These are phyloP conservation scores for Fulmarus glacialis DNA, from an alignment of 2,113 vertebrate species.

Conservation along the genomic window DNA sequence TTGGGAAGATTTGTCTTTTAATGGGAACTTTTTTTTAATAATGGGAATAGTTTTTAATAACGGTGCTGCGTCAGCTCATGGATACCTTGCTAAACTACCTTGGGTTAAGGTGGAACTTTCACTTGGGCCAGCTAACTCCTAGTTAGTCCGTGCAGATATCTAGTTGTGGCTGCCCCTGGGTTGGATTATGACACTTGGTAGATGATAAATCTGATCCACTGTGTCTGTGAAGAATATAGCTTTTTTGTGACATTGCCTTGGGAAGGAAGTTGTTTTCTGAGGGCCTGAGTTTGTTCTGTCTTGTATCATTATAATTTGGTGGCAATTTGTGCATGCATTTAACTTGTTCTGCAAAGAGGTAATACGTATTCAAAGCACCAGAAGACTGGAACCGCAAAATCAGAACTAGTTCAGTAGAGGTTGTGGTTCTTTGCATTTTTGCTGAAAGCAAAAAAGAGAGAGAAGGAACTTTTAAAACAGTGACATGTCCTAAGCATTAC, in stretches of 20 bases:
- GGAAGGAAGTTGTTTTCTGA: not conserved
- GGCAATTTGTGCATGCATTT: not conserved
- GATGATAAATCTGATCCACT: not conserved
- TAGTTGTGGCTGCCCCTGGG: not conserved
- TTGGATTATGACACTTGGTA: not conserved
- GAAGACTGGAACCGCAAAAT: not conserved
- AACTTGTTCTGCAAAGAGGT: not conserved
- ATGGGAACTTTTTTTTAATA: not conserved
- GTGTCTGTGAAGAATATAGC: not conserved
- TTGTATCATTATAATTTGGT: not conserved
- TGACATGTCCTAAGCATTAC: not conserved
- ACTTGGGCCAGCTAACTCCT: not conserved
- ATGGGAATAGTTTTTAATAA: not conserved
- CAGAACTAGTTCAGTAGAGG: not conserved
- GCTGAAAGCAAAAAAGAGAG: not conserved
- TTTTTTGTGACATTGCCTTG: not conserved
- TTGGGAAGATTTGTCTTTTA: not conserved
- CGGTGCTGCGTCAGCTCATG: not conserved
- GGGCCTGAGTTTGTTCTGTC: not conserved
- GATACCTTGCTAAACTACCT: not conserved
- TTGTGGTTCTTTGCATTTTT: not conserved
- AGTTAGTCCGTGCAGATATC: not conserved
- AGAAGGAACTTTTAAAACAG: not conserved
- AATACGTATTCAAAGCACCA: not conserved
- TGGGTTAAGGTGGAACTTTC: not conserved